phyloP scores from a whole-genome alignment of 2,113 vertebrate genomes.

The Cebidichthys violaceus region DNA sequence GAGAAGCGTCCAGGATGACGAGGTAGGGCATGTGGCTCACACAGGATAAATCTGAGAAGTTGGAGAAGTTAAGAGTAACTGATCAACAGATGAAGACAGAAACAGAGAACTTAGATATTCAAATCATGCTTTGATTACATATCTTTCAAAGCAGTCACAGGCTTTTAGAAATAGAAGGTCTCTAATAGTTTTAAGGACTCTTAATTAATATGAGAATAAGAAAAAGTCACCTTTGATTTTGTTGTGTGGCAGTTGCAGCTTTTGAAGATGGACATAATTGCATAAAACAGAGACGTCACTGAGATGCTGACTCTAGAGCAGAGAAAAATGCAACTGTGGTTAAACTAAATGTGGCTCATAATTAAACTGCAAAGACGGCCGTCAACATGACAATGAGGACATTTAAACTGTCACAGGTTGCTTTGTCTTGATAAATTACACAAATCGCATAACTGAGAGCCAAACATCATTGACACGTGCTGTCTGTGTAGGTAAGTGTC shows the following conservation, averaged over 20 bases:
- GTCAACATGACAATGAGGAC: constrained; percentile 18
- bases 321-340: constrained; percentile 40
- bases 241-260: constrained; percentile 91
- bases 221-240: constrained; percentile 88
- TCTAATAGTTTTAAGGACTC: neutral
- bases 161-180: neutral
- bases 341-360: neutral
- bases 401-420: neutral
- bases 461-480: neutral
- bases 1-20: constrained; percentile 87
- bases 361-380: neutral
- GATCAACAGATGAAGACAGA: constrained; percentile 15
- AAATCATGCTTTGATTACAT: neutral
- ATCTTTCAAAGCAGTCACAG: neutral
- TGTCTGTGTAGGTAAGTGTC: constrained; percentile 47
- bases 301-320: constrained; percentile 83
- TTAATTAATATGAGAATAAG: neutral
- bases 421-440: constrained; percentile 20
- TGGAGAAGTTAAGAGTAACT: constrained; percentile 17
- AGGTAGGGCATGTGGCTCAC: constrained; percentile 92
- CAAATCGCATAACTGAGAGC: neutral
- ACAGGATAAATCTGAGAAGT: constrained; percentile 91
- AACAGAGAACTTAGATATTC: neutral
- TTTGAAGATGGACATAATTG: constrained; percentile 89
- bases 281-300: constrained; percentile 86